phyloP scores from a whole-genome alignment of 2,888 invertebrate species.

The Pycnomerus fuliginosus region DNA sequence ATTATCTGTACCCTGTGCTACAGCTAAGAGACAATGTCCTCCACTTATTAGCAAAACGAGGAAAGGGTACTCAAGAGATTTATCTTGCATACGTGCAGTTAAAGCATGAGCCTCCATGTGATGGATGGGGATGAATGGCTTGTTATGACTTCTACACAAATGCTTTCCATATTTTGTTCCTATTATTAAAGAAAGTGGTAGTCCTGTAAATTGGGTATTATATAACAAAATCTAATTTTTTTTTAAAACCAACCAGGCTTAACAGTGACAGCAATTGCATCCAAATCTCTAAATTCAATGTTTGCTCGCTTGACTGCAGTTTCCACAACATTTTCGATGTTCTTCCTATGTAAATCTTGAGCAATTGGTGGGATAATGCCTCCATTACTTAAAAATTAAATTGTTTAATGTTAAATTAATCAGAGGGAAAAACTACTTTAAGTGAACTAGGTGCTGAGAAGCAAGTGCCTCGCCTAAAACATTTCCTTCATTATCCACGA shows the following conservation, averaged over 20 bases:
- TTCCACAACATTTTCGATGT: conserved; percentile 73
- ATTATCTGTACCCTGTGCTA: conserved; percentile 71
- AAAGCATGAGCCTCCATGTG: conserved; percentile 99
- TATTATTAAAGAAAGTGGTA: conserved; percentile 73
- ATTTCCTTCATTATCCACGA: conserved; percentile 70
- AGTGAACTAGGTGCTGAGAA: conserved; percentile 77
- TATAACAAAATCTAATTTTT: conserved; percentile 4
- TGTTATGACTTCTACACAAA: conserved; percentile 64
- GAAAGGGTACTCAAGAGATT: conserved; percentile 79
- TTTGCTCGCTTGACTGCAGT: conserved; percentile 64
- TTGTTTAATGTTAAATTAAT: conserved; percentile 13
- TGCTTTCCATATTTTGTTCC: conserved; percentile 82
- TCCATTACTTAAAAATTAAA: conserved; percentile 61
- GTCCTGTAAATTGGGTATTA: conserved; percentile 62
- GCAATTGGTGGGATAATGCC: conserved; percentile 91
- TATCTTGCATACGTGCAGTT: conserved; percentile 73
- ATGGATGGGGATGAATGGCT: conserved; percentile 92
- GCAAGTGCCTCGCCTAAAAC: conserved; percentile 78
- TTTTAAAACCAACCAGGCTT: conserved; percentile 64
- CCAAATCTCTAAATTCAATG: conserved; percentile 64
- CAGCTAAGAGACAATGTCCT: conserved; percentile 82
- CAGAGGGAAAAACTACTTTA: conserved; percentile 58
- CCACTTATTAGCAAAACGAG: conserved; percentile 89
- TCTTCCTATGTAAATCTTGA: conserved; percentile 72
- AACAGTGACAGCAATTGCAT: conserved; percentile 89